These are phyloP conservation scores for Sebastes kiyomatsui DNA, from an alignment of 2,797 vertebrate genomes.

Conservation along the genomic window DNA sequence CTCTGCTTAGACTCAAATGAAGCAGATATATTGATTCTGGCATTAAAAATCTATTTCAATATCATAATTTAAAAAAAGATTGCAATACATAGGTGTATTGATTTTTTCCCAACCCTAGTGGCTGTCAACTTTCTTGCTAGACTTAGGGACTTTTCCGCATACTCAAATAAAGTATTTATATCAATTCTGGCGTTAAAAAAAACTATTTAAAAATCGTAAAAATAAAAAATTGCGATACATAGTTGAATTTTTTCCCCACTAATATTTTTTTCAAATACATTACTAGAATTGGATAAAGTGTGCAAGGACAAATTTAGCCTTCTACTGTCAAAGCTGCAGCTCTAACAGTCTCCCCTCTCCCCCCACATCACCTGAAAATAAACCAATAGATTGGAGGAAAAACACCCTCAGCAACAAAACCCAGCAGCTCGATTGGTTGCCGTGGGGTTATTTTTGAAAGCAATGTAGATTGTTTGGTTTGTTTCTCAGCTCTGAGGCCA, in stretches of 20 bases:
- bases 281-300: not conserved
- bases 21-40: too few relatives aligned
- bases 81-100: too few relatives aligned
- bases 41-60: too few relatives aligned
- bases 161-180: too few relatives aligned
- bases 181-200: too few relatives aligned
- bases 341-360: not conserved
- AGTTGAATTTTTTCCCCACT: too few relatives aligned
- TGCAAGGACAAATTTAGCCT: not conserved
- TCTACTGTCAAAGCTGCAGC: not conserved
- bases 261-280: not conserved
- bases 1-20: too few relatives aligned
- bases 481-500: conserved; percentile 16
- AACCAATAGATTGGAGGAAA: conserved; percentile 37
- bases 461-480: conserved; percentile 13
- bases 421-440: conserved; percentile 41
- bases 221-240: fast-evolving
- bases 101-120: too few relatives aligned
- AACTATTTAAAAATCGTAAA: fast-evolving
- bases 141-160: too few relatives aligned
- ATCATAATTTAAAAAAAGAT: too few relatives aligned
- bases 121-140: too few relatives aligned
- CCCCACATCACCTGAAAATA: conserved; percentile 38
- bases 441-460: conserved; percentile 39
- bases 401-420: conserved; percentile 38